Conservation (phyloP, 2,888 invertebrate genomes). For the Hanleya hanleyi region DNA sequence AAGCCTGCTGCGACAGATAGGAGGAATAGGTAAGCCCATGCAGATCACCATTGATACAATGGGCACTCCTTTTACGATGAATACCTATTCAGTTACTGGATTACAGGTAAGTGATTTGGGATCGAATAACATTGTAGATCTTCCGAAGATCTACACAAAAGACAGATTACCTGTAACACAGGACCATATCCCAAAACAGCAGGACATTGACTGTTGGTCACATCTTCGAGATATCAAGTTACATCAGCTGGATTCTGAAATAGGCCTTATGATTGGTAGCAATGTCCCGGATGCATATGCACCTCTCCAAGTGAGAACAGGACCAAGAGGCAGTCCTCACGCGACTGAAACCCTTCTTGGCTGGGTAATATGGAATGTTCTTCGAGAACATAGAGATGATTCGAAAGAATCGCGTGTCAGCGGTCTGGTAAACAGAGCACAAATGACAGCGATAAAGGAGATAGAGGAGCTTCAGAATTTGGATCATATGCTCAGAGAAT, state of each 20-base stretch:
- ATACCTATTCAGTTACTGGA: neutral
- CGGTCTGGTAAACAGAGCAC: slow-evolving; percentile 10
- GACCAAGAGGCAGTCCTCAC: slow-evolving; percentile 26
- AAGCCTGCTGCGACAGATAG: neutral
- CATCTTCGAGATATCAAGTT: neutral
- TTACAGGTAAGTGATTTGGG: neutral
- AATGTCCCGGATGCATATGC: slow-evolving; percentile 26
- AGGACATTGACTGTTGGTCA: neutral
- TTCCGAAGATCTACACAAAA: neutral
- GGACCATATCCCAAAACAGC: neutral
- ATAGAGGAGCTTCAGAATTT: slow-evolving; percentile 12
- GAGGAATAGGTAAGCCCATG: neutral
- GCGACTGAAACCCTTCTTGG: slow-evolving; percentile 20
- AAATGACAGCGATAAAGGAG: neutral
- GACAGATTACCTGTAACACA: too few species aligned
- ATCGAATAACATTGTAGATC: neutral
- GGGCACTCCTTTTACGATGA: neutral
- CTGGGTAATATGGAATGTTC: slow-evolving; percentile 23
- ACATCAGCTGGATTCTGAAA: too few species aligned
- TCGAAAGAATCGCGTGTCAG: too few species aligned
- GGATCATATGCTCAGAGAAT: slow-evolving; percentile 4
- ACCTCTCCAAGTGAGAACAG: slow-evolving; percentile 15
- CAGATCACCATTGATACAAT: neutral
- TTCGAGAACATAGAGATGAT: neutral
- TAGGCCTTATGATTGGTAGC: slow-evolving; percentile 19